Conservation (phyloP, 2,888 invertebrate species). For the Branchipolynoe longqiensis region DNA sequence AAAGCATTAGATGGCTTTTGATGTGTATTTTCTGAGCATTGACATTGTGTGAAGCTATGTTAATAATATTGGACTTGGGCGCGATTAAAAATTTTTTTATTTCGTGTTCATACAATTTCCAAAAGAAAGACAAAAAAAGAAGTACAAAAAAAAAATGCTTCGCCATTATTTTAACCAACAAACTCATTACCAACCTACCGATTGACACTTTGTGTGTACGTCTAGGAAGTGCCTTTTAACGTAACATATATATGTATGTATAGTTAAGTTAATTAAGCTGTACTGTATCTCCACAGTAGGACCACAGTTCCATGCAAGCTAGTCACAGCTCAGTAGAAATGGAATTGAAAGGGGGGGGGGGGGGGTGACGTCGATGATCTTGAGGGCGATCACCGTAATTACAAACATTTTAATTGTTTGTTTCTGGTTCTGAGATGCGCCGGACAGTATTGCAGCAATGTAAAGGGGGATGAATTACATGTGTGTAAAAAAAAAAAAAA, state of each 20-base stretch:
- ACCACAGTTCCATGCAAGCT: not conserved
- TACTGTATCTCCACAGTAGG: not conserved
- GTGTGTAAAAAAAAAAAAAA: too few relatives aligned
- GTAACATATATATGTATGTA: not conserved
- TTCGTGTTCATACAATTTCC: too few relatives aligned
- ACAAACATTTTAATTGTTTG: not conserved
- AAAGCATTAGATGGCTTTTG: too few relatives aligned
- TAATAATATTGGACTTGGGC: too few relatives aligned
- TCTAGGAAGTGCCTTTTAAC: conserved; percentile 55
- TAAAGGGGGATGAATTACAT: not conserved
- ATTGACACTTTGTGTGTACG: conserved; percentile 17
- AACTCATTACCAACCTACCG: not conserved
- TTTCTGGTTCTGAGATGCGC: conserved; percentile 3
- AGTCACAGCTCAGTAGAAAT: not conserved
- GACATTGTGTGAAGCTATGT: too few relatives aligned
- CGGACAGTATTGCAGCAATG: conserved; percentile 32
- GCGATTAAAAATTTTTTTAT: too few relatives aligned
- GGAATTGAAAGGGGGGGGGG: not conserved
- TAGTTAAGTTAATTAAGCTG: not conserved
- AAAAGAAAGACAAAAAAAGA: not conserved
- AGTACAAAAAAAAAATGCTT: conserved; percentile 7
- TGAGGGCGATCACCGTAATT: not conserved
- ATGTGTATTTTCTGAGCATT: too few relatives aligned
- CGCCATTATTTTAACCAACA: not conserved
- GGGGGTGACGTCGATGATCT: not conserved